A percentile compares a stretch with the other conserved stretches of the same genome.
Conservation (phyloP, 2,888 invertebrate genomes). For the Lochmaea crataegi region DNA sequence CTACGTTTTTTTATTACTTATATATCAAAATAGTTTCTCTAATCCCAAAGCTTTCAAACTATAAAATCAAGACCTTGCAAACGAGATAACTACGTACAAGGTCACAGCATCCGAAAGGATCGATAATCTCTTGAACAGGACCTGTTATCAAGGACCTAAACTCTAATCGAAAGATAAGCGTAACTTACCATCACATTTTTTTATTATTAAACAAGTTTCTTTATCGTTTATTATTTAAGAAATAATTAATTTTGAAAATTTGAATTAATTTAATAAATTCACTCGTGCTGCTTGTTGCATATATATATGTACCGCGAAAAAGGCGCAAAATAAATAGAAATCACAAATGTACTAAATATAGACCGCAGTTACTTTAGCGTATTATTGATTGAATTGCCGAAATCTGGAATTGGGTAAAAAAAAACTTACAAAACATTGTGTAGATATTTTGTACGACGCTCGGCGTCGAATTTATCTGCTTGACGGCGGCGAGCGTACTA, state of each 20-base stretch:
- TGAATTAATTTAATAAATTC: not conserved
- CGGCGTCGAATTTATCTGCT: conserved; percentile 42
- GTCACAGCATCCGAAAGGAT: conserved; percentile 54
- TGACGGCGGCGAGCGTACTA: conserved; percentile 36
- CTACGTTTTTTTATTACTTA: too few species aligned
- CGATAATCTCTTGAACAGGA: conserved; percentile 32
- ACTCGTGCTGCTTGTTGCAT: conserved; percentile 20
- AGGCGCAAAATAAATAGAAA: not conserved
- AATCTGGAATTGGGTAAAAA: conserved; percentile 14
- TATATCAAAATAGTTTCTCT: too few species aligned
- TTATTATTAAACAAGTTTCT: not conserved
- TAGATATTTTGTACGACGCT: conserved; percentile 40
- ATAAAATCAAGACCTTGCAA: conserved; percentile 18
- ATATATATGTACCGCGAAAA: not conserved
- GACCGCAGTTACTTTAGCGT: not conserved
- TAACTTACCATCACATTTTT: not conserved
- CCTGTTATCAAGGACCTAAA: not conserved
- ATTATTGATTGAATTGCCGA: conserved; percentile 10
- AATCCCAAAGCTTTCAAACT: not conserved
- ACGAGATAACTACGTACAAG: conserved; percentile 52
- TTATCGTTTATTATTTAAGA: not conserved
- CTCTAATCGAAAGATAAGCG: not conserved
- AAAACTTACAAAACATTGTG: conserved; percentile 53
- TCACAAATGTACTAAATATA: not conserved
- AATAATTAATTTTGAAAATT: not conserved